phyloP scores from a whole-genome alignment of 2,888 invertebrate species.

The Tetanocera ferruginea region DNA sequence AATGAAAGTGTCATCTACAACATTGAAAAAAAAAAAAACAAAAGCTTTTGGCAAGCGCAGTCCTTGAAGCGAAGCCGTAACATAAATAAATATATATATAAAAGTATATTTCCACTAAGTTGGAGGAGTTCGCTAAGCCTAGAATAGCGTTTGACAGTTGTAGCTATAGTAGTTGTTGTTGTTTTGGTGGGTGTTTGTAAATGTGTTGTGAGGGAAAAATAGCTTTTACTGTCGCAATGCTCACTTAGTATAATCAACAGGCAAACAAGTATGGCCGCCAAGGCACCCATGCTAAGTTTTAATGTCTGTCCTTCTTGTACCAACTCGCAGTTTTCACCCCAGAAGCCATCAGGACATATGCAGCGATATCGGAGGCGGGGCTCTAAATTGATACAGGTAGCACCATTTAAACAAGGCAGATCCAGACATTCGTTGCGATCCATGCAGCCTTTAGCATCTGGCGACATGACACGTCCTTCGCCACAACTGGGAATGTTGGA shows the following conservation, averaged over 20 bases:
- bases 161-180: not conserved
- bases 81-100: no score
- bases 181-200: not conserved
- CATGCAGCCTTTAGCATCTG: slow-evolving; percentile 92
- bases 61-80: not conserved
- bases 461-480: slow-evolving; percentile 90
- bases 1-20: no score
- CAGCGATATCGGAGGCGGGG: slow-evolving; percentile 88
- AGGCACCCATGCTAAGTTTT: slow-evolving; percentile 95
- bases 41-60: not conserved
- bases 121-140: no score
- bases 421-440: slow-evolving; percentile 97
- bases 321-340: slow-evolving; percentile 95
- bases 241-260: slow-evolving; percentile 97
- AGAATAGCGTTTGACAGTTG: no score
- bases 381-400: slow-evolving; percentile 92
- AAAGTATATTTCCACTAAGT: no score
- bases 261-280: slow-evolving; percentile 97
- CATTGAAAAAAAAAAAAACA: not conserved
- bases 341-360: slow-evolving; percentile 91
- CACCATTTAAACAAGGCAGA: slow-evolving; percentile 93
- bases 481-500: slow-evolving; percentile 79
- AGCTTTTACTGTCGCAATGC: slow-evolving; percentile 68
- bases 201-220: not conserved
- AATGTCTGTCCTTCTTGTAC: slow-evolving; percentile 95